Base-by-base conservation (phyloP, 1,140 invertebrate species). In the Philotrypesis tridentata region DNA sequence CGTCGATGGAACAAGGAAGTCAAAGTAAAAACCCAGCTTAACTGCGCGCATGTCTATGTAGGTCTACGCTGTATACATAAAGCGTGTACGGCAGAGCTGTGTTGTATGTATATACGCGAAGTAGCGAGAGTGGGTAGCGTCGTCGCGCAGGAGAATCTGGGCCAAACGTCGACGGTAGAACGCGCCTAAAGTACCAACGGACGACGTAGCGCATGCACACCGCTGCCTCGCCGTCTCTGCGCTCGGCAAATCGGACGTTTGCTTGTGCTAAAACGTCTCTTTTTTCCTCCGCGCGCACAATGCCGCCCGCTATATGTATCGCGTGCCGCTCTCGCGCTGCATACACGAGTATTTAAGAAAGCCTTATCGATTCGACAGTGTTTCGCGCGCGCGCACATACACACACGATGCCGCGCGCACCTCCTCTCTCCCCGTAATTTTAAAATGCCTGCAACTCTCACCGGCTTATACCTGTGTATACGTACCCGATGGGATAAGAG, bases 321-420 rank as follows among this genome's bases (percentile, higher is more conserved):
- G 23, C 14, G 23, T 65, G 23, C 11, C 6, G 9, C 63, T 65
- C 63, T 65, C 27, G 63, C 23, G 63, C 25, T 65, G 63, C 63
- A 65, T 29, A 65, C 68, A 70, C 21, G 23, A 2, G 48, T 37
- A 60, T 25, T 25, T 68, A 61, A 48, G 79, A 73, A 80, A 29
- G 23, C 25, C 31, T 55, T 80, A 80, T 80, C 61, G 79, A 80
- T 80, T 80, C 14, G 79, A 12, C 60, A 31, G 65, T 80, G 55
- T 55, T 74, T 29, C 68, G 9, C 31, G 55, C n/a, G 2, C 25
- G 4, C 7, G n/a, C 21, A 37, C 48, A 73, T 12, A 25, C 40
- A 11, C 71, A 48, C 6, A 48, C 71, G 33, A 37, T 37, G 9
- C 33, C 9, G 33, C 33, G 33, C 29, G 2, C 65, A 29, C 65